Evolutionary conservation across 2,888 invertebrate genomes (phyloP), one percentile per base, ranked within the genome.

Genomic region (Trissonchulus sp.): DNA sequence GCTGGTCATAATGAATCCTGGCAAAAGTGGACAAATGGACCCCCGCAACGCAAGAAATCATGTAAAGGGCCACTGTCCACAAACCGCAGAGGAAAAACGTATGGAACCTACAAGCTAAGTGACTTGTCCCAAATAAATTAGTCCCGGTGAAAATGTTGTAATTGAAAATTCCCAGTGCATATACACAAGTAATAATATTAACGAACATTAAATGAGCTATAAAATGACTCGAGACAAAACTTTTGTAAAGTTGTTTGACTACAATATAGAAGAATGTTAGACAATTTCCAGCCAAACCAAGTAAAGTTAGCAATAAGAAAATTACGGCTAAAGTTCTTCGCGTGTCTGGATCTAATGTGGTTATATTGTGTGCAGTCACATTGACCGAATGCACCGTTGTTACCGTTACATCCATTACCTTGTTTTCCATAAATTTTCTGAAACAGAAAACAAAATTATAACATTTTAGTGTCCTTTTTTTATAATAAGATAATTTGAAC

Each of bases 1-100:
- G 78, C 76, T 83, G 83, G 30, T 84, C 83, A 78, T 83, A 83
- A 78, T 83, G 83, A 71, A 83, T 83, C 2, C 83, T 79, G 8
- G 83, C 83, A 75, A 84, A 83, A 2, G 83, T 84, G n/a, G 84
- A 78, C 63, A 84, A 77, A 73, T 83, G 83, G 1, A 84, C 83
- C 35, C 83, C 83, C 23, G 83, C 83, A 18, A 84, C 81, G 79
- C 83, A 83, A 31, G 83, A 76, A 28, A 78, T 79, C 83, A 83
- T 84, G 79, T 80, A 79, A 34, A 82, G 79, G 73, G 81, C 79
- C 0, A 83, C 83, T 15, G 82, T 79, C 83, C 83, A 84, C 31
- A 81, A 78, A 28, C 80, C 78, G 74, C 81, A 82, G 35, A 81
- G 81, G 2, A 82, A 37, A 18, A 83, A 81, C 0, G 81, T 81